These are phyloP conservation scores for Hydrozoanthus gracilis DNA, from an alignment of 92 coral and sea anemone genomes.

Conservation along the genomic window DNA sequence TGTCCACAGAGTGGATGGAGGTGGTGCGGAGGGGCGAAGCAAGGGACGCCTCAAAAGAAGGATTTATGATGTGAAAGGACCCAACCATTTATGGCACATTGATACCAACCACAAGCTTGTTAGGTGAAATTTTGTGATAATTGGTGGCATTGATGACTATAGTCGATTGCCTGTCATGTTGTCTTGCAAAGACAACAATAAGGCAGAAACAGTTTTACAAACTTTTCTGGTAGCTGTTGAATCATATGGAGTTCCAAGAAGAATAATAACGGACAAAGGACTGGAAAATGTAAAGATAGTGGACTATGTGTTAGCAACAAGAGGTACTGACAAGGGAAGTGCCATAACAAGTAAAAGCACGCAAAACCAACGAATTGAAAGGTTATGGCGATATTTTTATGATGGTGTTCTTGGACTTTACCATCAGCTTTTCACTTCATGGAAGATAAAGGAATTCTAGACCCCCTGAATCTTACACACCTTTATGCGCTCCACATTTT, in stretches of 20 bases:
- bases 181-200: conserved; percentile 23
- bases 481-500: conserved; percentile 71
- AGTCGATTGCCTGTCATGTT: conserved; percentile 65
- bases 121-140: conserved; percentile 63
- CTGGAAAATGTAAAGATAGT: conserved; percentile 76
- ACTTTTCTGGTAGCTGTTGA: conserved; percentile 64
- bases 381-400: conserved; percentile 78
- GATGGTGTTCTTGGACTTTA: conserved; percentile 72
- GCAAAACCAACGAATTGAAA: conserved; percentile 77
- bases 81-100: conserved; percentile 47
- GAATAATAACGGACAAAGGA: conserved; percentile 78
- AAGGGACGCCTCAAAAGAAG: conserved; percentile 36
- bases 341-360: conserved; percentile 73
- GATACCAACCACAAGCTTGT: conserved; percentile 29
- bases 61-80: not conserved
- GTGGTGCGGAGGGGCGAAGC: conserved; percentile 41
- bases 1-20: conserved; percentile 53
- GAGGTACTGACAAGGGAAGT: conserved; percentile 76
- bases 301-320: conserved; percentile 72
- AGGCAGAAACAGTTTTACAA: conserved; percentile 67
- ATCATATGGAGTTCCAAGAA: conserved; percentile 80
- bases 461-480: conserved; percentile 67
- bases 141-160: conserved; percentile 56
- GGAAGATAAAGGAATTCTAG: conserved; percentile 78
- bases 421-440: conserved; percentile 71